These are phyloP conservation scores for Pomatorhinus ruficollis DNA, from an alignment of 2,113 vertebrate species.

Conservation along the genomic window DNA sequence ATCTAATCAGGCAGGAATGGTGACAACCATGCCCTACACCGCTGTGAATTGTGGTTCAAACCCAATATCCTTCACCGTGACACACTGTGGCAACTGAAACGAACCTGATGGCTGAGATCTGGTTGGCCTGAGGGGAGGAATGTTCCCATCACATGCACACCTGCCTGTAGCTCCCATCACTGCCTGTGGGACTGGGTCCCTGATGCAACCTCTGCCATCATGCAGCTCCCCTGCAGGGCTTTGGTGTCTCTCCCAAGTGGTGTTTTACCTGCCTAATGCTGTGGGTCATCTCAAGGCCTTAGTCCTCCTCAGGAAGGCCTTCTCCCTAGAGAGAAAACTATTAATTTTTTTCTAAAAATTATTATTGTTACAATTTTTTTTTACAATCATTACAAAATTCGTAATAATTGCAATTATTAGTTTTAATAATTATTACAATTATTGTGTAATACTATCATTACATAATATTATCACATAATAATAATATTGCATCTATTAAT, in stretches of 20 bases:
- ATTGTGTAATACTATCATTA: no score
- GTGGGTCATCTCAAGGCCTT: not conserved
- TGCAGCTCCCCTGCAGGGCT: not conserved
- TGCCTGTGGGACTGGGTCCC: not conserved
- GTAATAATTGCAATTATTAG: no score
- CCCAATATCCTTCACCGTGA: not conserved
- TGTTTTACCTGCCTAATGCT: not conserved
- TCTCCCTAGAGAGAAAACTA: not conserved
- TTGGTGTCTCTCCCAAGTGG: not conserved
- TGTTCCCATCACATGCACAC: not conserved
- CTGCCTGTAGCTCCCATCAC: not conserved
- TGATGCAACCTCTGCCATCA: accelerated
- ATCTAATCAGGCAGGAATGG: slow-evolving; percentile 15
- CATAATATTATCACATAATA: no score
- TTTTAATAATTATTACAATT: no score
- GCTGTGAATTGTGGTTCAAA: not conserved
- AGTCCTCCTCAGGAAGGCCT: not conserved
- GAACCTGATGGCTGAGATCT: not conserved
- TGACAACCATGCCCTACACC: not conserved
- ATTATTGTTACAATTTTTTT: no score
- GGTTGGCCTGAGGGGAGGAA: not conserved
- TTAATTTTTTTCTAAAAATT: no score
- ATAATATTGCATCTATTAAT: no score
- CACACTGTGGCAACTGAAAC: not conserved
- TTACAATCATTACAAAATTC: no score